These are phyloP conservation scores for Zhengitettix transpicula DNA, from an alignment of 2,888 invertebrate species.

Conservation along the genomic window DNA sequence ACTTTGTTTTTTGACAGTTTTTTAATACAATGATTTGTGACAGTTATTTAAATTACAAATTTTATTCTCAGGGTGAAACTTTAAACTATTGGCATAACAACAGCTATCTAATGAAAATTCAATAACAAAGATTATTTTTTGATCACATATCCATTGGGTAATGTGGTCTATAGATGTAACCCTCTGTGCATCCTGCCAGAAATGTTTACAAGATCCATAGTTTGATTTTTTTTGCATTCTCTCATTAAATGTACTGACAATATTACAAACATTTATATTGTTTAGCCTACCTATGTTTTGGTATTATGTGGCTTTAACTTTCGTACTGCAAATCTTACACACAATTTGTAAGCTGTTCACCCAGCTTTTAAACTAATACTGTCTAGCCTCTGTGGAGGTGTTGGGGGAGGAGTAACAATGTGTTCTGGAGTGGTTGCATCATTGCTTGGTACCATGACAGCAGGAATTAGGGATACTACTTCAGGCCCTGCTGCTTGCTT, in stretches of 20 bases:
- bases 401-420: slow-evolving; percentile 33
- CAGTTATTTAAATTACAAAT: too few relatives aligned
- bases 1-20: too few relatives aligned
- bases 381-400: slow-evolving; percentile 40
- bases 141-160: too few relatives aligned
- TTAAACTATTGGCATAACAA: too few relatives aligned
- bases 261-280: slow-evolving; percentile 10
- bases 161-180: too few relatives aligned
- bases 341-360: slow-evolving; percentile 5
- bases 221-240: neutral
- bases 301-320: neutral
- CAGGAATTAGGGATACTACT: slow-evolving; percentile 49
- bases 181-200: too few relatives aligned
- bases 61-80: too few relatives aligned
- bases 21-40: too few relatives aligned
- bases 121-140: too few relatives aligned
- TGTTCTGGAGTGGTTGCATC: slow-evolving; percentile 33
- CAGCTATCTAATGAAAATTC: too few relatives aligned
- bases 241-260: slow-evolving; percentile 3
- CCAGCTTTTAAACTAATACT: slow-evolving; percentile 23
- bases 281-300: slow-evolving; percentile 2
- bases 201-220: neutral
- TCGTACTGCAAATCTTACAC: neutral
- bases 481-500: slow-evolving; percentile 35
- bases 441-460: slow-evolving; percentile 37